These are phyloP conservation scores for Carassius gibelio DNA, from an alignment of 2,113 vertebrate genomes.

Conservation along the genomic window DNA sequence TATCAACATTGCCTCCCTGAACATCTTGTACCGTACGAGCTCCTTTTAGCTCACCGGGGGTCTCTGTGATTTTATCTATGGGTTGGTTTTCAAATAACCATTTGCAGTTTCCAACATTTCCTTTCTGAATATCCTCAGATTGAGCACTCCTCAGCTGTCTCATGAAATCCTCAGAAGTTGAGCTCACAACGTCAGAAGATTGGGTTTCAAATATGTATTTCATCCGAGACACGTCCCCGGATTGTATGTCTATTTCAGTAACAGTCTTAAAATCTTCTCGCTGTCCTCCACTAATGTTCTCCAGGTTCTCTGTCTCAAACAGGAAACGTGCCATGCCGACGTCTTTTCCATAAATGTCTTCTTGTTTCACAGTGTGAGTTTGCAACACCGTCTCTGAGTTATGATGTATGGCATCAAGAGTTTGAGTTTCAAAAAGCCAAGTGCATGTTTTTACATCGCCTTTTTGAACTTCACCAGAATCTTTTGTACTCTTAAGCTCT, in stretches of 20 bases:
- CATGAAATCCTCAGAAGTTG: constrained; percentile 81
- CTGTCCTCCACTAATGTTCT: constrained; percentile 80
- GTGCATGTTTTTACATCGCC: constrained; percentile 89
- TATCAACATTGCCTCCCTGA: constrained; percentile 84
- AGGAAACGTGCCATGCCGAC: constrained; percentile 83
- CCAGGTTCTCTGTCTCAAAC: constrained; percentile 88
- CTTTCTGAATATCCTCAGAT: constrained; percentile 85
- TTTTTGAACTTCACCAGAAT: constrained; percentile 76
- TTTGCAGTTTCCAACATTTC: constrained; percentile 82
- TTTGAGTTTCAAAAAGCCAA: constrained; percentile 89
- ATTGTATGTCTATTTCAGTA: constrained; percentile 83
- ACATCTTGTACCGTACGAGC: constrained; percentile 81
- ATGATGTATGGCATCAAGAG: constrained; percentile 82
- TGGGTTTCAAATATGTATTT: constrained; percentile 89
- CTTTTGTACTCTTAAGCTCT: constrained; percentile 66
- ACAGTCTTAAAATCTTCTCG: constrained; percentile 73
- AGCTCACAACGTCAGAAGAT: constrained; percentile 82
- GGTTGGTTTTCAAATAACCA: constrained; percentile 90
- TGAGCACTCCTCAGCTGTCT: constrained; percentile 81
- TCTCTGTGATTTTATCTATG: constrained; percentile 79
- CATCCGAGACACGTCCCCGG: constrained; percentile 87
- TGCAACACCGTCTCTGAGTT: constrained; percentile 75
- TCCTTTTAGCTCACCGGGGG: constrained; percentile 64
- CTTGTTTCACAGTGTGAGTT: constrained; percentile 78
- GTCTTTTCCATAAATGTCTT: constrained; percentile 85